Percentiles rank a stretch among this genome's conserved stretches.
These are phyloP conservation scores for Hartigia nigra DNA, from an alignment of 2,888 invertebrate genomes.

Conservation along the genomic window DNA sequence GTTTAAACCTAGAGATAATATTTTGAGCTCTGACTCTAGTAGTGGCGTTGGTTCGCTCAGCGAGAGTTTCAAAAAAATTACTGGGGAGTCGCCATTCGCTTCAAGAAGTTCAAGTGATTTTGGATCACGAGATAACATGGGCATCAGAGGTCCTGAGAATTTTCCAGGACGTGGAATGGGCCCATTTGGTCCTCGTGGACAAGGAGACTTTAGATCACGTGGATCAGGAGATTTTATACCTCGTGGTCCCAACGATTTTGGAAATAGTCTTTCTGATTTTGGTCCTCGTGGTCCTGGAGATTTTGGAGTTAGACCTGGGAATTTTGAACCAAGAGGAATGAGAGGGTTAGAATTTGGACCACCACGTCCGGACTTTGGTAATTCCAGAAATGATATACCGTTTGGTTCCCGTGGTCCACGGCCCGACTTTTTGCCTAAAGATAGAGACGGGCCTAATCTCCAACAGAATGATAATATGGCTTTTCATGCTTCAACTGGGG, in stretches of 20 bases:
- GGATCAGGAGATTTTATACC: conserved; percentile 25
- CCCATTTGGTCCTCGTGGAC: conserved; percentile 8
- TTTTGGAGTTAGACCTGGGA: background rate
- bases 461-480: background rate
- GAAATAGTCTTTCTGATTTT: conserved; percentile 15
- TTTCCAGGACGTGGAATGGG: conserved; percentile 12
- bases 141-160: conserved; percentile 25
- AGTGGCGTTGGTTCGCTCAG: conserved; percentile 50
- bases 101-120: conserved; percentile 6
- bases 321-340: conserved; percentile 3
- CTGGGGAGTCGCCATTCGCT: conserved; percentile 52
- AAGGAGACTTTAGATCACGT: conserved; percentile 16
- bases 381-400: background rate
- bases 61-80: conserved; percentile 59
- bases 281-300: conserved; percentile 13
- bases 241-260: conserved; percentile 16
- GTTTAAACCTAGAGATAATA: conserved; percentile 55
- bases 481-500: background rate
- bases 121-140: conserved; percentile 9
- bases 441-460: background rate
- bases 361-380: background rate
- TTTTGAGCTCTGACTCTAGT: conserved; percentile 43
- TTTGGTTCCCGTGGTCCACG: conserved; percentile 24
- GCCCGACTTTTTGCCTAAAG: background rate
- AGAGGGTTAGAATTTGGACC: conserved; percentile 11